phyloP scores from a whole-genome alignment of 2,888 invertebrate species.

The Gryllus longicercus region DNA sequence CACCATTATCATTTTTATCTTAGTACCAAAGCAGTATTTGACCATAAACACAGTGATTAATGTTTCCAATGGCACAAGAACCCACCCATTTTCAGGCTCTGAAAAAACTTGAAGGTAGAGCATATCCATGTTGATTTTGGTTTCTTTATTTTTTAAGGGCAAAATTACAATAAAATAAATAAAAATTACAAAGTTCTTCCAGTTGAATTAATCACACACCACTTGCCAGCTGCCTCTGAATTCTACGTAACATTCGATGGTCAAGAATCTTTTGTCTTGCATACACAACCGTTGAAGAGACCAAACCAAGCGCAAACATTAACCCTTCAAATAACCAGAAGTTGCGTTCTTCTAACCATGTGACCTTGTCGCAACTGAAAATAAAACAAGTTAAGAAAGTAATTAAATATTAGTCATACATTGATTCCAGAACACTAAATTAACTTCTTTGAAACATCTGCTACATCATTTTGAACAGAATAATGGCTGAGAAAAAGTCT shows the following conservation, averaged over 20 bases:
- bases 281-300: conserved; percentile 64
- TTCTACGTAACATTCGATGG: conserved; percentile 62
- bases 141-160: too few species aligned
- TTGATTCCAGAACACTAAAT: conserved; percentile 22
- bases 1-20: conserved; percentile 50
- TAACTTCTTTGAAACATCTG: neutral
- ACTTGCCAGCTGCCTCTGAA: conserved; percentile 68
- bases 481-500: neutral
- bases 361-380: conserved; percentile 79
- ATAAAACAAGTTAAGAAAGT: conserved; percentile 30
- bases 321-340: conserved; percentile 80
- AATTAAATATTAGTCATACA: conserved; percentile 27
- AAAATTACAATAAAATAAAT: too few species aligned
- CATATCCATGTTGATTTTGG: conserved; percentile 40
- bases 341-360: conserved; percentile 76
- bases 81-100: conserved; percentile 37
- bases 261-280: conserved; percentile 65
- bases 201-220: conserved; percentile 44
- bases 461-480: neutral
- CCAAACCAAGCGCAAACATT: conserved; percentile 61
- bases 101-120: conserved; percentile 45
- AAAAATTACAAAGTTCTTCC: too few species aligned
- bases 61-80: conserved; percentile 58
- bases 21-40: conserved; percentile 55
- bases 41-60: conserved; percentile 60